Percentiles rank a stretch among this genome's conserved stretches.
Conservation (phyloP, 2,113 vertebrate genomes). For the Chascanopsetta lugubris region DNA sequence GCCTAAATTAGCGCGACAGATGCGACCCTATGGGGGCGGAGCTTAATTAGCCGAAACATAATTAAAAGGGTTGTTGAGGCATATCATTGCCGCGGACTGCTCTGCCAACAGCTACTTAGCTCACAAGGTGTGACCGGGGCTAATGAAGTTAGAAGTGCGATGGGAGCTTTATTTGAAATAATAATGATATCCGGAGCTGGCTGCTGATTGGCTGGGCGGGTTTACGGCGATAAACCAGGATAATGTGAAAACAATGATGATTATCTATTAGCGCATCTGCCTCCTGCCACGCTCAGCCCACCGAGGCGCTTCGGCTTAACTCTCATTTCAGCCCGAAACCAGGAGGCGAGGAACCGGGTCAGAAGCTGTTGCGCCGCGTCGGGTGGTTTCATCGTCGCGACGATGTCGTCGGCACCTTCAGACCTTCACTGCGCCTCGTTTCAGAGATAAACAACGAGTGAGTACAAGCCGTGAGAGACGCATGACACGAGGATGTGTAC, state of each 20-base stretch:
- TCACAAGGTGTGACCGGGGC: background rate
- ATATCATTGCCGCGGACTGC: conserved; percentile 38
- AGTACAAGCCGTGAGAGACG: no score
- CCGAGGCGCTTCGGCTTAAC: background rate
- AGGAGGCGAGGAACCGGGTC: background rate
- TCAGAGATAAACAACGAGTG: background rate
- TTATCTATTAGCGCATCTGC: background rate
- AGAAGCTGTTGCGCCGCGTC: conserved; percentile 1
- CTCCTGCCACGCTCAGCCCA: background rate
- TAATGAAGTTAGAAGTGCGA: conserved; percentile 18
- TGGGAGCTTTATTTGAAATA: conserved; percentile 21
- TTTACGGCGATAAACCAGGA: conserved; percentile 15
- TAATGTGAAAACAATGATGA: background rate
- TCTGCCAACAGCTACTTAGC: conserved; percentile 45
- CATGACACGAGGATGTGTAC: no score
- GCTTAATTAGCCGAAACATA: conserved; percentile 47
- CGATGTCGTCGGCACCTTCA: conserved; percentile 10
- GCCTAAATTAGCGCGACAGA: conserved; percentile 22
- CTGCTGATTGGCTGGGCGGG: conserved; percentile 26
- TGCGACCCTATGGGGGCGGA: conserved; percentile 23
- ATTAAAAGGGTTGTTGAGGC: conserved; percentile 55
- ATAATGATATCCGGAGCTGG: conserved; percentile 4
- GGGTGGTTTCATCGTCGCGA: conserved; percentile 40
- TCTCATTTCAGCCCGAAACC: background rate
- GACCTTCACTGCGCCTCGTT: background rate